phyloP scores from a whole-genome alignment of 2,113 vertebrate genomes.

The Nestor notabilis region DNA sequence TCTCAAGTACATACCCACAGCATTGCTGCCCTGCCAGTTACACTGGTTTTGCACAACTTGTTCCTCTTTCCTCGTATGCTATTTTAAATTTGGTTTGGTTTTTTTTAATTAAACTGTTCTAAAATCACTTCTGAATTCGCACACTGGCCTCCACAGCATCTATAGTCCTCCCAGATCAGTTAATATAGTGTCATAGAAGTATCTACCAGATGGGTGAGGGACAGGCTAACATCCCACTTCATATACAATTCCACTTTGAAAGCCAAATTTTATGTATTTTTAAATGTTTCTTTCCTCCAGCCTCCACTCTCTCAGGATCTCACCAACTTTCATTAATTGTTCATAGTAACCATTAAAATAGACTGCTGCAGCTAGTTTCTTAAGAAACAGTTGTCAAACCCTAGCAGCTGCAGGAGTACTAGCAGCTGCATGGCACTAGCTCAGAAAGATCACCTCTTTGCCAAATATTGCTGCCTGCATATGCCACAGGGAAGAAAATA shows the following conservation, averaged over 20 bases:
- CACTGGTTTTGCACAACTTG: neutral
- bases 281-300: neutral
- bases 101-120: neutral
- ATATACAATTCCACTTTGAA: neutral
- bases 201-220: neutral
- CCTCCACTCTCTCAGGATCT: neutral
- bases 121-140: neutral
- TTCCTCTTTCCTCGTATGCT: neutral
- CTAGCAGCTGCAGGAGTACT: neutral
- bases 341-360: neutral
- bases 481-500: neutral
- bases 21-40: neutral
- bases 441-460: neutral
- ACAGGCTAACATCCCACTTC: neutral
- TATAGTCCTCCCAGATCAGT: neutral
- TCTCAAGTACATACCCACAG: neutral
- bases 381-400: neutral
- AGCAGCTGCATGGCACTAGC: neutral
- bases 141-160: neutral
- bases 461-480: neutral
- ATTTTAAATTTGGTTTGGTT: neutral
- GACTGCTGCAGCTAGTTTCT: neutral
- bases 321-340: neutral
- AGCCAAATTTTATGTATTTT: neutral
- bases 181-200: neutral